Base-by-base conservation (phyloP, 2,113 vertebrate genomes). In the Catharus fuscescens region DNA sequence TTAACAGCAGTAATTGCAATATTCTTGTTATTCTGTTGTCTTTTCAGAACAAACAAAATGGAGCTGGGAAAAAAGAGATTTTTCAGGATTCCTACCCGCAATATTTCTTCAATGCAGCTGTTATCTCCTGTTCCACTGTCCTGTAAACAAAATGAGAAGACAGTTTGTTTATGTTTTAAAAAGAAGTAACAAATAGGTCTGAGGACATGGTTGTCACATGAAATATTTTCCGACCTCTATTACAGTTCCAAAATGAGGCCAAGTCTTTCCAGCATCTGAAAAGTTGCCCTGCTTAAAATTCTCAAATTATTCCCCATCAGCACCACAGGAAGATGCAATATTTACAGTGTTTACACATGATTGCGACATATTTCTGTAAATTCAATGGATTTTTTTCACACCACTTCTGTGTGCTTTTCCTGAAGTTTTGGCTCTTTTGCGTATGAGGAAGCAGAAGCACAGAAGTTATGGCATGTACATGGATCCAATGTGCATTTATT, bases 71-170 rank as follows among this genome's bases (percentile, higher is more conserved):
- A 44, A 94, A 42, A 47, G 71, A 2, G 5, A 13, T 53, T 86
- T 93, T 86, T 86, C 92, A 92, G 89, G 71, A 90, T 83, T 80
- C 98, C 98, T 98, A 99, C 99, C 98, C 98, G 97, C 59, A 98
- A 92, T 97, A 98, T 98, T 95, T 98, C 98, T 98, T 98, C 98
- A 96, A 98, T 98, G 97, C 98, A 98, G 97, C 95, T 97, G 96
- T 97, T 98, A 95, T 98, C 98, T 97, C 97, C 98, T 93, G 97
- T 92, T 97, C 98, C 98, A 97, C 82, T 98, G 94, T 98, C 98
- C 99, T 99, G 97, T 90, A 97, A 98, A 90, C 90, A 97, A 98
- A 96, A 96, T 32, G 65, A 93, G 60, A 96, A 94, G 82, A 94
- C 9, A 76, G 82, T 88, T 92, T 88, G 83, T 71, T 94, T 95